Base-by-base conservation (phyloP, 2,888 invertebrate genomes). In the Cotesia congregata region DNA sequence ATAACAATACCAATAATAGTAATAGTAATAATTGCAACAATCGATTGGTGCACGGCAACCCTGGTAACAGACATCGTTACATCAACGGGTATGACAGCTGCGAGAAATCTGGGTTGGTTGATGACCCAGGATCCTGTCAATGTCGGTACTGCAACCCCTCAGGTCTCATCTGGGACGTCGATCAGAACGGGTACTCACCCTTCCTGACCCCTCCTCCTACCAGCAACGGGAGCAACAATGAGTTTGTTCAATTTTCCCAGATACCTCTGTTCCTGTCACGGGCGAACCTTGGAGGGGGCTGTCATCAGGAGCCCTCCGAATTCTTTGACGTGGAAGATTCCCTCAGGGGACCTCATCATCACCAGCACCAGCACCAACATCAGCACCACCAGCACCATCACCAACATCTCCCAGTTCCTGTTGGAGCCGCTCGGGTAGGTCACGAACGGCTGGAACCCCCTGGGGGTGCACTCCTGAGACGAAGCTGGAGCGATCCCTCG, bases 91-190 rank as follows among this genome's bases (percentile, higher is more conserved):
- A 79, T 39, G 60, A 71, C 41, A 61, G 40, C n/a, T 87, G 88
- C 78, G 86, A 87, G 61, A 84, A 85, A 1, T 72, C 75, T 7
- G 65, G 61, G 41, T 70, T 83, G 64, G 83, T 82, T 17, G 86
- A 88, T 30, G 84, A 85, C 67, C 80, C 82, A 67, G 83, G 84
- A 4, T 74, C 83, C 78, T 94, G 94, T 89, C 94, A 94, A 90
- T 95, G 95, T 88, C 92, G 94, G 69, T 94, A 94, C 84, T 95
- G 95, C 89, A 94, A 95, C 86, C 94, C 94, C 0, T 92, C 93
- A 30, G 93, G 94, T 72, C 92, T 94, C 87, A 93, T 94, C 81
- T 95, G 95, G 95, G 94, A 94, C 87, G 92, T 93, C 17, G 93
- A 94, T 86, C 92, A 92, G 59, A 92, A 89, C 79, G 90, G 91